phyloP scores from a whole-genome alignment of 2,113 vertebrate genomes.

The Sclerurus mexicanus region DNA sequence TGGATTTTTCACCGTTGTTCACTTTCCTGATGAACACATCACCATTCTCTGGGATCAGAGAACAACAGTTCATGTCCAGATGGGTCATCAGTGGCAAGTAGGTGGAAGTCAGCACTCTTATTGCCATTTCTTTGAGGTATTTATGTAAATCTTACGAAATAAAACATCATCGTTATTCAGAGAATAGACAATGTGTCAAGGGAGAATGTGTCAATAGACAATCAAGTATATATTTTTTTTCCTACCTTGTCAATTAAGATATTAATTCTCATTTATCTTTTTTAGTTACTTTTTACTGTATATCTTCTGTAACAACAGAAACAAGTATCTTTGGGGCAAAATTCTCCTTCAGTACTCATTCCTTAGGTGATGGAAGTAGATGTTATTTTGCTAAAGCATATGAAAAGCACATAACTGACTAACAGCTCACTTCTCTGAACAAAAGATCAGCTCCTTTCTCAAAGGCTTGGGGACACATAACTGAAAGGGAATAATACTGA shows the following conservation, averaged over 20 bases:
- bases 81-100: conserved; percentile 93
- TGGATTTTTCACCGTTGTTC: conserved; percentile 88
- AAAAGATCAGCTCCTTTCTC: background rate
- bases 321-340: background rate
- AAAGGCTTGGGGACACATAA: background rate
- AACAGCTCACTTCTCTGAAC: background rate
- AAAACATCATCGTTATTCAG: background rate
- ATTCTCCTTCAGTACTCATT: background rate
- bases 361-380: background rate
- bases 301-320: background rate
- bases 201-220: too few species aligned
- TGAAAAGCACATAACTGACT: background rate
- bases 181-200: background rate
- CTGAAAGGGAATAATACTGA: background rate
- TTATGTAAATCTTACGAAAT: background rate
- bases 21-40: conserved; percentile 84
- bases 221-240: too few species aligned
- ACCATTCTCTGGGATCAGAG: conserved; percentile 94
- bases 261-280: background rate
- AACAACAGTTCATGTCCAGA: conserved; percentile 90
- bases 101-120: background rate
- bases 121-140: background rate
- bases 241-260: background rate
- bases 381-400: background rate
- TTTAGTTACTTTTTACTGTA: background rate